Evolutionary conservation across 2,113 vertebrate species (phyloP), one percentile per base, ranked within the genome.

Genomic region (Alces alces): DNA sequence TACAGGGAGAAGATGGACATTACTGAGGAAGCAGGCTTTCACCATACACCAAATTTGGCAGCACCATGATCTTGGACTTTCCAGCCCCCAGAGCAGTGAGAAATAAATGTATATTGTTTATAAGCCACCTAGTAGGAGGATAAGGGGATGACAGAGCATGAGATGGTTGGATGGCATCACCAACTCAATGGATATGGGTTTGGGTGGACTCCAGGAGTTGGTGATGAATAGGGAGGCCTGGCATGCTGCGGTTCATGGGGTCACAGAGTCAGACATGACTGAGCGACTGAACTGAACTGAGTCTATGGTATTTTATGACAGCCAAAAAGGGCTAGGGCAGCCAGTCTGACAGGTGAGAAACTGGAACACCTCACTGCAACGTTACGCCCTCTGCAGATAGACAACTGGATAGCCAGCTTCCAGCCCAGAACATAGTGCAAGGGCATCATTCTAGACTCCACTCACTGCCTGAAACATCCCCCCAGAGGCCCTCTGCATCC

Each of bases 121-220:
- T 33, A 52, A 78, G 45, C 8, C n/a, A 61, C 12, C 33, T n/a
- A 39, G 7, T 19, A 36, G 64, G 8, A 66, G n/a, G 64, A 66
- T 4, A 21, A 66, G 64, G 64, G 64, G 17, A 19, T 8, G 1
- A 36, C 64, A 66, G 64, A 66, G n/a, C 8, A 66, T 36, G 33
- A 66, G 64, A 66, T 66, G 33, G n/a, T 11, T 36, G 17, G 64
- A 36, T 21, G 17, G n/a, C 64, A 70, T 21, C 64, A 70, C 17
- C 19, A 16, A 36, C n/a, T 36, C n/a, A 11, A 70, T 36, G 64
- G 17, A 19, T 9, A 21, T 70, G n/a, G 17, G 64, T 36, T 9
- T 70, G n/a, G 9, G 64, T 70, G n/a, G 9, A 70, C 9, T 70
- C 64, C 1, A 0, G n/a, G n/a, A 21, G n/a, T 0, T 70, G n/a